Conservation (phyloP, 2,888 invertebrate species). For the Epistrophe grossulariae region DNA sequence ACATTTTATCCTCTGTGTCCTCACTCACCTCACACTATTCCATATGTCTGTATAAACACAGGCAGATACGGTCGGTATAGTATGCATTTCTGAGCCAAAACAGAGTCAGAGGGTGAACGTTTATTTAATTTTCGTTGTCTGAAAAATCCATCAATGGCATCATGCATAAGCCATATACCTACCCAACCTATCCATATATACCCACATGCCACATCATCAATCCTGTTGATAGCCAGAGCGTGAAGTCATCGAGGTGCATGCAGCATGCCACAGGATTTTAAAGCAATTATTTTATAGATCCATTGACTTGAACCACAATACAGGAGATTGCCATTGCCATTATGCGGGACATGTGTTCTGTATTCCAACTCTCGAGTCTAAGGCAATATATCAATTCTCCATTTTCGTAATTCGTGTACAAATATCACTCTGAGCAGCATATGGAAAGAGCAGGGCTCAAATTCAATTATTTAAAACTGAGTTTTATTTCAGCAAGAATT, state of each 20-base stretch:
- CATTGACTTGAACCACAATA: slow-evolving; percentile 31
- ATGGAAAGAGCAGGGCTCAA: background rate
- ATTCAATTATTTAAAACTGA: slow-evolving; percentile 25
- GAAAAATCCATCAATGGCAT: slow-evolving; percentile 39
- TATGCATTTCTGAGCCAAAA: slow-evolving; percentile 21
- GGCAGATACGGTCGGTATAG: slow-evolving; percentile 1
- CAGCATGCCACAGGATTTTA: slow-evolving; percentile 38
- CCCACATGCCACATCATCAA: slow-evolving; percentile 47
- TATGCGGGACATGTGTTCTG: slow-evolving; percentile 57
- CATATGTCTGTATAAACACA: background rate
- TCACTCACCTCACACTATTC: slow-evolving; percentile 11
- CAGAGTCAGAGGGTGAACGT: slow-evolving; percentile 36
- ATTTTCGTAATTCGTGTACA: background rate
- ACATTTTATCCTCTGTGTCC: slow-evolving; percentile 13
- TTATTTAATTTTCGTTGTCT: slow-evolving; percentile 10
- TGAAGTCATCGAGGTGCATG: slow-evolving; percentile 45
- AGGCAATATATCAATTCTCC: background rate
- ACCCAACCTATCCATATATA: background rate
- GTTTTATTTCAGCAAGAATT: slow-evolving; percentile 11
- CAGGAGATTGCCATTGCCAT: slow-evolving; percentile 34
- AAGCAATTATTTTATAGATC: slow-evolving; percentile 55
- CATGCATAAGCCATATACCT: background rate
- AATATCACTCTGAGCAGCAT: slow-evolving; percentile 14
- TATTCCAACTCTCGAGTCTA: background rate
- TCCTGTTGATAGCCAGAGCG: slow-evolving; percentile 51